These are phyloP conservation scores for Atta cephalotes DNA, from an alignment of 1,140 invertebrate genomes.

Conservation along the genomic window DNA sequence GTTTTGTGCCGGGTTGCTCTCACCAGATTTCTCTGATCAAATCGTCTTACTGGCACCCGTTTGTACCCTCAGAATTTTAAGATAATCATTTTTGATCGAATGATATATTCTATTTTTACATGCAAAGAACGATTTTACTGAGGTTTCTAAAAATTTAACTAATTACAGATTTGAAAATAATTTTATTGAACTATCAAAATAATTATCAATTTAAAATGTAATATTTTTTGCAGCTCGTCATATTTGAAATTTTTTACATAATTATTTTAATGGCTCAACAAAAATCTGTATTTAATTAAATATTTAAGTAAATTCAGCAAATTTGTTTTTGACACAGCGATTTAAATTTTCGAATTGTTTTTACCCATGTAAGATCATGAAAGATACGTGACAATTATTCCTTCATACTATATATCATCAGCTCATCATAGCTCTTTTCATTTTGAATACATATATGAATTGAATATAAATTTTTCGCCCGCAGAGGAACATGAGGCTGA, in stretches of 20 bases:
- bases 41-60: background rate
- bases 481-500: background rate
- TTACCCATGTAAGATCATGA: background rate
- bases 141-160: too few relatives aligned
- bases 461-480: conserved; percentile 24
- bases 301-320: too few relatives aligned
- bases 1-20: conserved; percentile 25
- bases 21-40: conserved; percentile 21
- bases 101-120: conserved; percentile 7
- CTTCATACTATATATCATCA: background rate
- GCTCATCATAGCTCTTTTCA: background rate
- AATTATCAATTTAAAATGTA: too few relatives aligned
- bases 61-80: conserved; percentile 6
- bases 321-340: background rate
- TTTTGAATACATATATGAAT: conserved; percentile 3
- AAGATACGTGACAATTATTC: conserved; percentile 9
- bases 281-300: too few relatives aligned
- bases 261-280: too few relatives aligned
- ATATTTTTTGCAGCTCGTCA: too few relatives aligned
- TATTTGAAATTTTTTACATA: too few relatives aligned
- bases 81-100: background rate
- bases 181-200: too few relatives aligned
- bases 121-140: too few relatives aligned
- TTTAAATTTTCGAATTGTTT: background rate
- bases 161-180: too few relatives aligned